Base-by-base conservation (phyloP, 1,140 invertebrate species). In the Babylonia areolata region DNA sequence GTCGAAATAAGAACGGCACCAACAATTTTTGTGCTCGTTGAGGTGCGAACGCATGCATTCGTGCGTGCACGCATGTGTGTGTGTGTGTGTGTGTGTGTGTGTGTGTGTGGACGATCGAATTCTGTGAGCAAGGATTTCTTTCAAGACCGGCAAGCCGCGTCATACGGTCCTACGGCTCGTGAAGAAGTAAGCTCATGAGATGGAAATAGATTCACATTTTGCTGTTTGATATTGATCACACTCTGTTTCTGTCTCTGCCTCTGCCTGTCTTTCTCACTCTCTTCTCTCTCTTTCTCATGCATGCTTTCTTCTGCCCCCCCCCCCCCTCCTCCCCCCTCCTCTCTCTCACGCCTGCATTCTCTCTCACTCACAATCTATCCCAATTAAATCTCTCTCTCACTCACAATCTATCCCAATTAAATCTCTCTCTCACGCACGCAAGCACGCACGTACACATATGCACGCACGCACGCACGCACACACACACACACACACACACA, bases 401-500 rank as follows among this genome's bases (percentile, higher is more conserved):
- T 12, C 28, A 64, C 58, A 64, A 6, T 12, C 58, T 12, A 6
- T 12, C 58, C 3, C 58, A 64, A 6, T 12, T 20, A 28, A 6
- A 64, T n/a, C 58, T 3, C 58, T 12, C 58, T 3, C 58, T 12
- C 58, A 64, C 58, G 20, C 58, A 64, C 58, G 20, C 58, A 64
- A 6, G 20, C 58, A 64, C 58, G 20, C 58, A 64, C 58, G 23
- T 20, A 28, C 58, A 64, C 58, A 64, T 20, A 64, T 20, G 23
- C 58, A 64, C 20, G 23, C 58, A 17, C 20, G 23, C 58, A 64
- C 20, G 3, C 58, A 64, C 58, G 23, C 58, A 64, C 58, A 64
- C 58, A 64, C 58, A 64, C 58, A 64, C 58, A 64, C 58, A 64
- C 58, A 64, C 58, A 64, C 58, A 64, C 58, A 64, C 58, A 64